phyloP scores from a whole-genome alignment of 1,140 invertebrate species.

The Ladona fulva region DNA sequence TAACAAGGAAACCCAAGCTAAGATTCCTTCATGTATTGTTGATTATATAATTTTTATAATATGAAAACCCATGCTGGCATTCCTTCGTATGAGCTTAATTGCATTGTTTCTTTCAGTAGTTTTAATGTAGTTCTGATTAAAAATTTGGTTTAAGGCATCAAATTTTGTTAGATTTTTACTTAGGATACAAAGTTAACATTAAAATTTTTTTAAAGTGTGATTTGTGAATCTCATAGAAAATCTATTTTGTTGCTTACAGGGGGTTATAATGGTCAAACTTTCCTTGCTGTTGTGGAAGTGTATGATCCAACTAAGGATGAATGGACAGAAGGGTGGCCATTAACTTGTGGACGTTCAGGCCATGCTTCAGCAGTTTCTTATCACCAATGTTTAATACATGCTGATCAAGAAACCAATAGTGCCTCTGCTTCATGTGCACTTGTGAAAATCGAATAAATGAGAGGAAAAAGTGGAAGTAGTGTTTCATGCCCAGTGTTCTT shows the following conservation, averaged over 20 bases:
- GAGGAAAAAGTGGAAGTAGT: not conserved
- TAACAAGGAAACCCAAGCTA: too few relatives aligned
- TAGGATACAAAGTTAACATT: too few relatives aligned
- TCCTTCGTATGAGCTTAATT: too few relatives aligned
- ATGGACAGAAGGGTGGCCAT: constrained; percentile 65
- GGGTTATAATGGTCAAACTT: constrained; percentile 69
- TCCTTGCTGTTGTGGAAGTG: constrained; percentile 74
- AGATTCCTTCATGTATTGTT: too few relatives aligned
- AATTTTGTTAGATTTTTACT: too few relatives aligned
- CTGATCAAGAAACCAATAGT: constrained; percentile 15
- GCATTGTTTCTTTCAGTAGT: not conserved
- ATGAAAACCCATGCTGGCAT: too few relatives aligned
- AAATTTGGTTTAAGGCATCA: too few relatives aligned
- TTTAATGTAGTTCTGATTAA: too few relatives aligned
- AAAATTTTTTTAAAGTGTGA: too few relatives aligned
- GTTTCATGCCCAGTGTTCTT: not conserved
- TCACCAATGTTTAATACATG: constrained; percentile 32
- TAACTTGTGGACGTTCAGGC: constrained; percentile 79
- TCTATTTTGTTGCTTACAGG: constrained; percentile 49
- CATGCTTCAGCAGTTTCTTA: constrained; percentile 82
- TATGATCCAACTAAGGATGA: constrained; percentile 67
- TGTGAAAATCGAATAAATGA: not conserved
- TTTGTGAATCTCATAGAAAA: too few relatives aligned
- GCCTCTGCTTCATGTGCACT: not conserved
- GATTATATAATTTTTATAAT: too few relatives aligned